These are phyloP conservation scores for Periplaneta americana DNA, from an alignment of 1,140 invertebrate species.

Conservation along the genomic window DNA sequence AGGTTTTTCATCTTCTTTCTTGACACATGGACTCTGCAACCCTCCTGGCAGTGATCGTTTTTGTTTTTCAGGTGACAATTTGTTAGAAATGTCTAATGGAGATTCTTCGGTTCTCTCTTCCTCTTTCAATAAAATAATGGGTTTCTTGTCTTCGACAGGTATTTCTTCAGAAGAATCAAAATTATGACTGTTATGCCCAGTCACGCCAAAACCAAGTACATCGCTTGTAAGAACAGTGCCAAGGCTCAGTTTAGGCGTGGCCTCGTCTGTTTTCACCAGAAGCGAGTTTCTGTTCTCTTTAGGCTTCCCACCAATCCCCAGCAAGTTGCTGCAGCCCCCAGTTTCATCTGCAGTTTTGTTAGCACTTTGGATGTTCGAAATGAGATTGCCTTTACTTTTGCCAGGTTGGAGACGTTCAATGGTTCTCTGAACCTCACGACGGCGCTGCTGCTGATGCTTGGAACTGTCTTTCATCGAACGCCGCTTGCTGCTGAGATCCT, in stretches of 20 bases:
- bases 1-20: slow-evolving; percentile 27
- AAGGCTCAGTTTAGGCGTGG: slow-evolving; percentile 70
- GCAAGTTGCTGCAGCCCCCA: neutral
- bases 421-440: slow-evolving; percentile 70
- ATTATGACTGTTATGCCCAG: slow-evolving; percentile 17
- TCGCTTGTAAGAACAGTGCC: slow-evolving; percentile 67
- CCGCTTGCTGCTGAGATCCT: slow-evolving; percentile 31
- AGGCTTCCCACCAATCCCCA: neutral
- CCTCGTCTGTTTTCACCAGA: slow-evolving; percentile 48
- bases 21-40: slow-evolving; percentile 14
- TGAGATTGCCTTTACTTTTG: slow-evolving; percentile 78
- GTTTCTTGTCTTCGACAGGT: neutral
- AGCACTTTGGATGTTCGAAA: slow-evolving; percentile 37
- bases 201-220: slow-evolving; percentile 30
- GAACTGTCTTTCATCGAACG: slow-evolving; percentile 35
- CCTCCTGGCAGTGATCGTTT: slow-evolving; percentile 29
- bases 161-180: slow-evolving; percentile 16
- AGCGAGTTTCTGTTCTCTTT: slow-evolving; percentile 34
- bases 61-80: slow-evolving; percentile 25
- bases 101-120: slow-evolving; percentile 21
- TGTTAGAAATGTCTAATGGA: slow-evolving; percentile 29
- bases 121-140: neutral
- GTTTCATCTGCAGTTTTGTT: slow-evolving; percentile 6
- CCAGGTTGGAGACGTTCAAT: slow-evolving; percentile 77
- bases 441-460: slow-evolving; percentile 43